These are phyloP conservation scores for Ibycter americanus DNA, from an alignment of 2,797 vertebrate species.

Conservation along the genomic window DNA sequence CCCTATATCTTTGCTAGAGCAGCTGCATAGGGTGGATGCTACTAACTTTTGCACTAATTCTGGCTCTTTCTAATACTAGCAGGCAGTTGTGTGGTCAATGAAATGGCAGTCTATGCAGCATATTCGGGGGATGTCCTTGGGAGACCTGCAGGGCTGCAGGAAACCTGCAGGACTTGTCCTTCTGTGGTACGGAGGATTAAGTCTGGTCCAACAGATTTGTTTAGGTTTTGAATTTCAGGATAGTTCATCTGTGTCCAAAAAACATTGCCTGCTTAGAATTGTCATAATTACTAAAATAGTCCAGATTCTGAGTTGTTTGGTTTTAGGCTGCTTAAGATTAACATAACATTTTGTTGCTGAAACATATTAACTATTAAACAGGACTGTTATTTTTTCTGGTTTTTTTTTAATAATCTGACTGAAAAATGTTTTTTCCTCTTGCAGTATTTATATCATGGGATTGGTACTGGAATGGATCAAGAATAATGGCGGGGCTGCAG, in stretches of 20 bases:
- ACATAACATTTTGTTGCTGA: neutral
- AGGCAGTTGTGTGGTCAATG: neutral
- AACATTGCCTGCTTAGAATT: neutral
- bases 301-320: neutral
- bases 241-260: neutral
- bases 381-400: neutral
- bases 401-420: neutral
- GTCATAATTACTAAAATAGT: neutral
- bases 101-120: neutral
- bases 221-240: neutral
- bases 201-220: neutral
- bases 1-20: neutral
- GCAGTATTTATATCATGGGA: slow-evolving; percentile 93
- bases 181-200: neutral
- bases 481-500: slow-evolving; percentile 85
- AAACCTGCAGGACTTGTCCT: neutral
- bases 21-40: neutral
- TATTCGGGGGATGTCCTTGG: neutral
- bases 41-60: neutral
- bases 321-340: too few relatives aligned
- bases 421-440: neutral
- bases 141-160: neutral
- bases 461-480: slow-evolving; percentile 96
- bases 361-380: neutral
- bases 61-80: neutral